phyloP scores from a whole-genome alignment of 2,888 invertebrate genomes.

The Acrobasis repandana region DNA sequence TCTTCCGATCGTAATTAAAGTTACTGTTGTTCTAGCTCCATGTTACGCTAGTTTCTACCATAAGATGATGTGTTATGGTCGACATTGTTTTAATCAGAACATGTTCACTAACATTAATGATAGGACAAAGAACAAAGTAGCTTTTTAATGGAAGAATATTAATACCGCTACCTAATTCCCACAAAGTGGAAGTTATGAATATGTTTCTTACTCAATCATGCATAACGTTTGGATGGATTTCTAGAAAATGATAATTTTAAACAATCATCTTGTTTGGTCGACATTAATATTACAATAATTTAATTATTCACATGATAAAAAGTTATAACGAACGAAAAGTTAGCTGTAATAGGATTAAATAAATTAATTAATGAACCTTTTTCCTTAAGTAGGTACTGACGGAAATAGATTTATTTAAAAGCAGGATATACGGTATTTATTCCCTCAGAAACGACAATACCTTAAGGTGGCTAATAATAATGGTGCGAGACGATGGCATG shows the following conservation, averaged over 20 bases:
- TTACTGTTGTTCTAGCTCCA: conserved; percentile 5
- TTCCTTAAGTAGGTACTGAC: not conserved
- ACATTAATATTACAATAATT: too few species aligned
- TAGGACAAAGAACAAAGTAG: conserved; percentile 15
- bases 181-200: not conserved
- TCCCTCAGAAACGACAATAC: conserved; percentile 8
- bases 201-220: not conserved
- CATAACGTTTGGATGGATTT: not conserved
- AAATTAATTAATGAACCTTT: not conserved
- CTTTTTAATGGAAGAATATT: conserved; percentile 9
- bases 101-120: conserved; percentile 10
- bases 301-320: too few species aligned
- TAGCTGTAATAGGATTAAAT: too few species aligned
- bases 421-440: conserved; percentile 9
- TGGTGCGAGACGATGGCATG: not conserved
- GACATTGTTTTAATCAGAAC: not conserved
- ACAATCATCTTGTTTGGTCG: not conserved
- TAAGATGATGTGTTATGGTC: not conserved
- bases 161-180: conserved; percentile 18
- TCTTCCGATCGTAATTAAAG: conserved; percentile 13
- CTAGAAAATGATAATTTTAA: not conserved
- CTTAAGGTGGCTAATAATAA: conserved; percentile 4
- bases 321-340: too few species aligned
- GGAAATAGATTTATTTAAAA: not conserved
- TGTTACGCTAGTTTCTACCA: not conserved